Conservation (phyloP, 2,113 vertebrate genomes). For the Odontophorus gujanensis region DNA sequence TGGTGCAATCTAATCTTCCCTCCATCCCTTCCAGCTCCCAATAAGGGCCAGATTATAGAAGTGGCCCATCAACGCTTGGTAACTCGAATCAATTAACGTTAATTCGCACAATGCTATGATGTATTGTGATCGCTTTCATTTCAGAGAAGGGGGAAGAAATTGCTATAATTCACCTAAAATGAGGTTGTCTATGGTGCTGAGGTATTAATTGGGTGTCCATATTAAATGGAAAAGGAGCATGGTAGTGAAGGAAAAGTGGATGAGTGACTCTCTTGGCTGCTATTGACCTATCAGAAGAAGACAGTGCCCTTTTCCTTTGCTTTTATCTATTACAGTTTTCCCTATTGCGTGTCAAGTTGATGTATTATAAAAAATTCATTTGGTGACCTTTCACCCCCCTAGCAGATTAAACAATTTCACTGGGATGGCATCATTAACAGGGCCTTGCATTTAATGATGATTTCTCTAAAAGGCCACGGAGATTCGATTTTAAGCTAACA, state of each 20-base stretch:
- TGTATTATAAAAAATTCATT: constrained; percentile 99
- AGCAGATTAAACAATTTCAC: constrained; percentile 99
- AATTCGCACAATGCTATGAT: constrained; percentile 89
- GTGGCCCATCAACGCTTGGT: constrained; percentile 85
- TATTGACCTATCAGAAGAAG: constrained; percentile 99
- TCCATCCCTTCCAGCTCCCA: constrained; percentile 91
- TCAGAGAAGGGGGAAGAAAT: constrained; percentile 87
- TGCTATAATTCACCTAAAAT: constrained; percentile 96
- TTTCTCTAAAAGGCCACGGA: constrained; percentile 99
- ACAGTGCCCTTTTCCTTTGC: constrained; percentile 96
- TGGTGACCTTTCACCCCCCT: constrained; percentile 97
- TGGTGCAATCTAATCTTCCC: constrained; percentile 94
- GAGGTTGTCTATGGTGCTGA: constrained; percentile 86
- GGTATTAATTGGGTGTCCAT: constrained; percentile 99
- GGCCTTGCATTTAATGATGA: constrained; percentile 97
- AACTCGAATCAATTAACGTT: constrained; percentile 94
- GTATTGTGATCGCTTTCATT: constrained; percentile 88
- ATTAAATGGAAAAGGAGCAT: constrained; percentile 97
- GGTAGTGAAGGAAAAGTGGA: constrained; percentile 89
- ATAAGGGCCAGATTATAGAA: constrained; percentile 90
- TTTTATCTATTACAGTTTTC: constrained; percentile 96
- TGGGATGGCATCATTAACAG: constrained; percentile 95
- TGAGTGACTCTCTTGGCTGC: constrained; percentile 98
- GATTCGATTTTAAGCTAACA: constrained; percentile 99
- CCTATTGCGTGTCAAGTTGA: constrained; percentile 97